Percentiles rank a stretch among this genome's conserved stretches.
Evolutionary conservation across 2,113 vertebrate genomes (phyloP).

Genomic region (Tychaedon coryphoeus): DNA sequence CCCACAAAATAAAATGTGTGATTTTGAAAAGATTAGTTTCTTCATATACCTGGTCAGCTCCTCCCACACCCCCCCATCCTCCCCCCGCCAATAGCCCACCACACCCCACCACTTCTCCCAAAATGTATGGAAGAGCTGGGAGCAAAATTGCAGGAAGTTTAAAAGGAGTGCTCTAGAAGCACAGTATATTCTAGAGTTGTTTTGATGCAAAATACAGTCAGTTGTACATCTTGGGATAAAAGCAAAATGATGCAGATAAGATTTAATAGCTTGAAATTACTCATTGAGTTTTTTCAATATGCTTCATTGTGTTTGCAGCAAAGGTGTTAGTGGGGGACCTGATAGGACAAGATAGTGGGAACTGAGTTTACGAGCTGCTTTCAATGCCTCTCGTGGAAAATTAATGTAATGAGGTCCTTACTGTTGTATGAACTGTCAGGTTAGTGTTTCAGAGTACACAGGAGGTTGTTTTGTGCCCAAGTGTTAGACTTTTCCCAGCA

Average conservation of each 20-base stretch:
- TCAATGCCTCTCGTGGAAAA: neutral
- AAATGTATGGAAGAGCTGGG: neutral
- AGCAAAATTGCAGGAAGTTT: neutral
- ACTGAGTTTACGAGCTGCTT: neutral
- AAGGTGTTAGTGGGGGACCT: neutral
- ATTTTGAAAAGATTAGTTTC: neutral
- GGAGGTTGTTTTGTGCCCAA: neutral
- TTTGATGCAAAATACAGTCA: neutral
- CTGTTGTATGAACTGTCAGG: neutral
- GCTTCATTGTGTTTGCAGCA: neutral
- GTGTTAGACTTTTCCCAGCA: neutral
- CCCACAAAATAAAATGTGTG: neutral
- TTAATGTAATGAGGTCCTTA: neutral
- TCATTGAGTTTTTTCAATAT: neutral
- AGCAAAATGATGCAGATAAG: neutral
- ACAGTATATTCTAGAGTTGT: neutral
- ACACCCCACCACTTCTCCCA: neutral
- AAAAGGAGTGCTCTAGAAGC: neutral
- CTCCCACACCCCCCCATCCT: accelerated
- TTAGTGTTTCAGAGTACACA: neutral
- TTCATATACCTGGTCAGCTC: neutral
- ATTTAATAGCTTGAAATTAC: neutral
- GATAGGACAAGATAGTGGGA: neutral
- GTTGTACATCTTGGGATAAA: neutral
- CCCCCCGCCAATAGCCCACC: neutral